Base-by-base conservation (phyloP, 2,888 invertebrate species). In the Tupiocoris notatus region DNA sequence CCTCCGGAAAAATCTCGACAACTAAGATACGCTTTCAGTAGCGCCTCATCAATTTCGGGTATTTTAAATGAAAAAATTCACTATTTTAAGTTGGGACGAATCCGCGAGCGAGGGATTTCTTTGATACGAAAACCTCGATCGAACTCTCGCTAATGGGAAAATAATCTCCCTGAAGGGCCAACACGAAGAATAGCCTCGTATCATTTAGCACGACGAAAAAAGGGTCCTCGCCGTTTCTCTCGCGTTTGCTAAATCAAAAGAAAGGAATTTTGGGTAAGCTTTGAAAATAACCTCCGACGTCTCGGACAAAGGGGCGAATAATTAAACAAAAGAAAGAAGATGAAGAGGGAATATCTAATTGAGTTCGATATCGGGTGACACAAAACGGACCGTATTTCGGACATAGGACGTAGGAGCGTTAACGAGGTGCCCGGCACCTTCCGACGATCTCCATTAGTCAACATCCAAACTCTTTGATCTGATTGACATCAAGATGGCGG, bases 331-430 rank as follows among this genome's bases (percentile, higher is more conserved):
- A 39, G 39, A 39, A 39, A 39, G 39, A 39, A 39, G 3, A 7
- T 7, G 39, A 39, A 12, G 39, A 12, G 39, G 39, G 39, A 39
- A 39, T 39, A 39, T 39, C 39, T 58, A 59, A 70, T 70, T 70
- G 70, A 59, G 70, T 70, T 58, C 70, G 70, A 58, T 58, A 70
- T 70, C 70, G 70, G 39, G 59, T 70, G 25, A 58, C 70, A 70
- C 25, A 59, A 18, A n/a, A n/a, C n/a, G n/a, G 39, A 39, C 39
- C 39, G 39, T 39, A 39, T 39, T 39, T 39, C 39, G 39, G 39
- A 39, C 39, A 39, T 3, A 3, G 39, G 39, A 39, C 39, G 39
- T 39, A 7, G 3, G 39, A 39, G 39, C 39, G 39, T 39, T 39
- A 39, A 39, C 39, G 12, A 39, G 39, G 39, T 39, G 39, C 12